Conservation (phyloP, 2,113 vertebrate species). For the Piaya cayana region DNA sequence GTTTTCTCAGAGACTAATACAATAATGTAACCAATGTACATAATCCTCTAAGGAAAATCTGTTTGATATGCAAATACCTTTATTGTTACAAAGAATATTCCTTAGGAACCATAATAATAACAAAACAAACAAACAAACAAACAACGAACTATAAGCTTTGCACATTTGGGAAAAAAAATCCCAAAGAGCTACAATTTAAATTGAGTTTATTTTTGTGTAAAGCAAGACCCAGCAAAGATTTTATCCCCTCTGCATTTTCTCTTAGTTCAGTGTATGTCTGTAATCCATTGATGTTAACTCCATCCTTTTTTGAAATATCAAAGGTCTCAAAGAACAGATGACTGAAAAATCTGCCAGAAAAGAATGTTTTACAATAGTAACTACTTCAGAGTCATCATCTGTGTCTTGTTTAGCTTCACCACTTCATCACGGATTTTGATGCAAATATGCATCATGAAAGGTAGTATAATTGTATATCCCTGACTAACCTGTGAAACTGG, state of each 20-base stretch:
- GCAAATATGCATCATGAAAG: background rate
- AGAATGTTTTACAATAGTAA: background rate
- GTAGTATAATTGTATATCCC: background rate
- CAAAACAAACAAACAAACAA: background rate
- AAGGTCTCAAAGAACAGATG: background rate
- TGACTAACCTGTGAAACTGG: background rate
- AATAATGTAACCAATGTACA: background rate
- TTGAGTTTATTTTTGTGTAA: background rate
- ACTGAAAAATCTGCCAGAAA: background rate
- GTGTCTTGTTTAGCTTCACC: background rate
- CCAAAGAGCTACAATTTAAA: background rate
- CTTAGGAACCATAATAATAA: background rate
- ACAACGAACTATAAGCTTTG: background rate
- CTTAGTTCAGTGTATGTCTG: background rate
- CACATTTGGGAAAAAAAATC: background rate
- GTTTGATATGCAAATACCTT: background rate
- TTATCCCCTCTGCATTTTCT: background rate
- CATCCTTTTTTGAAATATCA: background rate
- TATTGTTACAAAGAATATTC: background rate
- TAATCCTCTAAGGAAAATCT: background rate
- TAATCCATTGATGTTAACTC: background rate
- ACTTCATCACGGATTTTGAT: background rate
- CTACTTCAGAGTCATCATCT: background rate
- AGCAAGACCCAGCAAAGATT: background rate
- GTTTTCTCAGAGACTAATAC: background rate